Percentiles rank a stretch among this genome's conserved stretches.
Evolutionary conservation across 1,140 invertebrate species (phyloP).

Genomic region (Hermatobates lingyangjiaoensis): DNA sequence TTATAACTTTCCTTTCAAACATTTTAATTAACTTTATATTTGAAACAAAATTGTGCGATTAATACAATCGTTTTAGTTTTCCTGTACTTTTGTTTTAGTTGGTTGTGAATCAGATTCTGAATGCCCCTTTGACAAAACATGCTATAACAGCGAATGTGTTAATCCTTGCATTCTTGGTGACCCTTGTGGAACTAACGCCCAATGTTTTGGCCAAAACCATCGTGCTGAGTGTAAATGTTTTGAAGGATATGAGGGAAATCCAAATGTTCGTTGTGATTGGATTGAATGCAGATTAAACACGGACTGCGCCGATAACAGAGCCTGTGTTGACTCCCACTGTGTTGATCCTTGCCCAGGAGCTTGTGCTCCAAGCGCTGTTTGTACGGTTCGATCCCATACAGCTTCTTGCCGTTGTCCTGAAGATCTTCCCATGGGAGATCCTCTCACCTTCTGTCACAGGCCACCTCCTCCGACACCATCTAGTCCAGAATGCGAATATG

Average conservation of each 20-base stretch:
- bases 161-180: slow-evolving; percentile 52
- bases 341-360: slow-evolving; percentile 51
- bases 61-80: background rate
- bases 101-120: slow-evolving; percentile 63
- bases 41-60: background rate
- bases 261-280: slow-evolving; percentile 54
- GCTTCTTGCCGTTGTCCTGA: slow-evolving; percentile 57
- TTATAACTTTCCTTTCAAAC: slow-evolving; percentile 1
- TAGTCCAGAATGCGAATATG: slow-evolving; percentile 52
- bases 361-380: slow-evolving; percentile 61
- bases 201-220: slow-evolving; percentile 60
- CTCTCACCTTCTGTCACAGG: slow-evolving; percentile 51
- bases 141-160: slow-evolving; percentile 60
- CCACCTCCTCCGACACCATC: slow-evolving; percentile 24
- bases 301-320: slow-evolving; percentile 48
- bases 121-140: slow-evolving; percentile 53
- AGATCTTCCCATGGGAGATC: slow-evolving; percentile 50
- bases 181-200: slow-evolving; percentile 60
- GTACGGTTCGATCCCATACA: slow-evolving; percentile 53
- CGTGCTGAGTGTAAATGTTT: slow-evolving; percentile 54
- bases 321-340: slow-evolving; percentile 48
- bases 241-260: slow-evolving; percentile 49
- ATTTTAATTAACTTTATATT: background rate
- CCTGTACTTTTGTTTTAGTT: slow-evolving; percentile 29
- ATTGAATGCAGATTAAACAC: slow-evolving; percentile 56